Conservation (phyloP, 1,140 invertebrate genomes). For the Amphibalanus amphitrite region DNA sequence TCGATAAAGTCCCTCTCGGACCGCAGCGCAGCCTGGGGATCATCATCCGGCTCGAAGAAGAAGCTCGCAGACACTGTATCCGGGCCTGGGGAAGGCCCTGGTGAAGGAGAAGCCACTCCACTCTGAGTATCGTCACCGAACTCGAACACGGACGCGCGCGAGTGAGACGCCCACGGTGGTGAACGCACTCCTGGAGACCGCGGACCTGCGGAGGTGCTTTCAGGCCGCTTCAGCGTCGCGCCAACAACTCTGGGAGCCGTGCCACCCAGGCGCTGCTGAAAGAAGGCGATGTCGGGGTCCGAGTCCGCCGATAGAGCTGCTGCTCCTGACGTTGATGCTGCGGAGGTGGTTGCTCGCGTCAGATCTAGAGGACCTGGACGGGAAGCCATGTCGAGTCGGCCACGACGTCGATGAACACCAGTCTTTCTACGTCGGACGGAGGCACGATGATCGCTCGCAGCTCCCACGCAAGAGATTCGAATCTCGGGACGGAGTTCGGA, state of each 20-base stretch:
- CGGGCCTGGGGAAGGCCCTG: neutral
- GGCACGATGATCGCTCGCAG: neutral
- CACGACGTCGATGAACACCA: neutral
- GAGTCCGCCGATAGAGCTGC: neutral
- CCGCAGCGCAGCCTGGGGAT: constrained; percentile 16
- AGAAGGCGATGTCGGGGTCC: neutral
- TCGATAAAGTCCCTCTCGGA: constrained; percentile 20
- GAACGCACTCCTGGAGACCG: neutral
- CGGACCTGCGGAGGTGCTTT: neutral
- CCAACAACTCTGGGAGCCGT: neutral
- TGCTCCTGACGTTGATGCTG: too few relatives aligned
- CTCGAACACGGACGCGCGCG: neutral
- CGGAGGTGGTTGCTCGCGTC: neutral
- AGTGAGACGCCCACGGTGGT: neutral
- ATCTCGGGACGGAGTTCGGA: neutral
- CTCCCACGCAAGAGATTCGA: neutral
- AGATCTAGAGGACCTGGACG: neutral
- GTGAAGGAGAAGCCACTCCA: neutral
- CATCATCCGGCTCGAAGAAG: constrained; percentile 5
- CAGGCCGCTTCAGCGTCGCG: neutral
- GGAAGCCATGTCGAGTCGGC: neutral
- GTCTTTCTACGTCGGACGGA: neutral
- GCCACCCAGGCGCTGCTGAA: neutral
- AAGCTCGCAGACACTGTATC: neutral
- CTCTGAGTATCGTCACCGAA: neutral